phyloP scores from a whole-genome alignment of 2,797 vertebrate genomes.

The Lemur catta region DNA sequence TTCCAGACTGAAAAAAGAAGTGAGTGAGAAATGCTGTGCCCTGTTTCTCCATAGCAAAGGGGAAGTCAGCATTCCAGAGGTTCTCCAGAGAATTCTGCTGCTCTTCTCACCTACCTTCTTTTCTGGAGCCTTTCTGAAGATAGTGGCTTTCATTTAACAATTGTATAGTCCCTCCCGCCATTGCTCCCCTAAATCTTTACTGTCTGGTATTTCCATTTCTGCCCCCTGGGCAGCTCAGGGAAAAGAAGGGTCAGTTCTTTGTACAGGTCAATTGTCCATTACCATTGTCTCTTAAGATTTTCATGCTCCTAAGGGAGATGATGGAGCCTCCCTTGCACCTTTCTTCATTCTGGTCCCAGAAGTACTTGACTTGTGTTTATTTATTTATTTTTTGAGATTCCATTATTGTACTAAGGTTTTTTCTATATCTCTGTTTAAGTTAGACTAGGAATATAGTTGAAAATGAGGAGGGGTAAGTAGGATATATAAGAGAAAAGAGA shows the following conservation, averaged over 20 bases:
- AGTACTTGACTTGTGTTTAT: not conserved
- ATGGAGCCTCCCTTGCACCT: not conserved
- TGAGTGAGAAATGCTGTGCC: no score
- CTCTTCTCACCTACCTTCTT: not conserved
- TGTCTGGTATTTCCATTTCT: conserved; percentile 5
- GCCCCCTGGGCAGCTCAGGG: not conserved
- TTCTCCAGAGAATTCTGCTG: not conserved
- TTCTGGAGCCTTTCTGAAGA: not conserved
- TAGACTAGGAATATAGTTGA: not conserved
- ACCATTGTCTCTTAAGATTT: not conserved
- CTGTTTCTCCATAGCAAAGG: not conserved
- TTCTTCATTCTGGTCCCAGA: not conserved
- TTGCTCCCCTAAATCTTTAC: not conserved
- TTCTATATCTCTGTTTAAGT: not conserved
- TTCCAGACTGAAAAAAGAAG: not conserved
- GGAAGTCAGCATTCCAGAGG: not conserved
- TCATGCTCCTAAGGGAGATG: not conserved
- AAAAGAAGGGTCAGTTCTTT: not conserved
- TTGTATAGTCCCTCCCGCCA: not conserved
- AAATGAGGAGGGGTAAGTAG: not conserved
- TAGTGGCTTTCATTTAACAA: not conserved
- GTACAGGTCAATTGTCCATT: not conserved
- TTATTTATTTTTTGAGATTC: not conserved
- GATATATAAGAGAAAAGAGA: not conserved
- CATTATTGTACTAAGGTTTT: not conserved